Conservation (phyloP, 2,797 vertebrate genomes). For the Trachurus trachurus region DNA sequence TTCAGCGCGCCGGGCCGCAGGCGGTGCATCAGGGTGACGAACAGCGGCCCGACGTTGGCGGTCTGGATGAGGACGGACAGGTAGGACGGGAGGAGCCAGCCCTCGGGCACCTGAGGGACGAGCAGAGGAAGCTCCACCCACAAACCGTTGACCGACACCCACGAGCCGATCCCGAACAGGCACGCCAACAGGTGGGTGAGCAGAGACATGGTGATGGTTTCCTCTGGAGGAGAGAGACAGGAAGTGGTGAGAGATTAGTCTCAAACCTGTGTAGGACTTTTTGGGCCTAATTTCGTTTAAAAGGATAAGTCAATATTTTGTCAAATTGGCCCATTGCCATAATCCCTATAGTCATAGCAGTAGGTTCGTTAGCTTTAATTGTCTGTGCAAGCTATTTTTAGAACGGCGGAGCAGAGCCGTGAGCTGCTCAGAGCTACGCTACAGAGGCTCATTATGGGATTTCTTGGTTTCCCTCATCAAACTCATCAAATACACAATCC, state of each 20-base stretch:
- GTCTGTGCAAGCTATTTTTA: too few species aligned
- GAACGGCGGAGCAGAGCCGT: too few species aligned
- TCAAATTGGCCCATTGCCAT: too few species aligned
- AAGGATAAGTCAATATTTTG: too few species aligned
- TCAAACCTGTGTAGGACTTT: not conserved
- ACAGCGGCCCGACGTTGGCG: constrained; percentile 89
- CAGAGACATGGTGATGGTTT: constrained; percentile 78
- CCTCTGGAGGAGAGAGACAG: constrained; percentile 23
- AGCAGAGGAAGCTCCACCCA: constrained; percentile 91
- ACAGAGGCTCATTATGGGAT: too few species aligned
- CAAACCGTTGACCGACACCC: constrained; percentile 91
- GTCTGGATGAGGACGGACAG: constrained; percentile 90
- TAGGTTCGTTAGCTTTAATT: too few species aligned
- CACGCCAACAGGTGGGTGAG: constrained; percentile 84
- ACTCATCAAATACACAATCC: too few species aligned
- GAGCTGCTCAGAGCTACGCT: too few species aligned
- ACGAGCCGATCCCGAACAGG: constrained; percentile 89
- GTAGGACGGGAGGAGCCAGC: constrained; percentile 90
- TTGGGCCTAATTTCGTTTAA: too few species aligned
- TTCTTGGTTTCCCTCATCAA: too few species aligned
- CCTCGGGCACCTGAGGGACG: constrained; percentile 85
- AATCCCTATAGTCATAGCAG: too few species aligned
- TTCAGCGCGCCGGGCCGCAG: constrained; percentile 80
- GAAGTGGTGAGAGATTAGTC: not conserved
- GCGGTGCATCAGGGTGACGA: constrained; percentile 86